Base-by-base conservation (phyloP, 2,797 vertebrate species). In the Gymnocypris eckloni region DNA sequence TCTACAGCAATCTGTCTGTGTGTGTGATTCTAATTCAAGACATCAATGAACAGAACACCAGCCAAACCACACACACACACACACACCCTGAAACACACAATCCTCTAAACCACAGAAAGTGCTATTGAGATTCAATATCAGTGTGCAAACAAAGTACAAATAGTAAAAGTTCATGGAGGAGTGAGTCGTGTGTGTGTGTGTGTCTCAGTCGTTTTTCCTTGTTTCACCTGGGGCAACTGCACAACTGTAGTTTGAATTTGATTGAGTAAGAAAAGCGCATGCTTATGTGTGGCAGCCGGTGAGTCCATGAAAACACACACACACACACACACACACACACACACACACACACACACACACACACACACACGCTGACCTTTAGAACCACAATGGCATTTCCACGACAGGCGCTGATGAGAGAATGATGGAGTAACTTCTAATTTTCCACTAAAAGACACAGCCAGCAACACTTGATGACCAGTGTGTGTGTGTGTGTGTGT, bases 11-110 rank as follows among this genome's bases (percentile, higher is more conserved):
- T 52, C 28, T 83, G 50, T 77, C n/a, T 79, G 79, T 72, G 61
- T 84, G 79, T 67, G 64, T 73, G 88, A 89, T 81, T 90, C 91
- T 92, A 91, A 93, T 91, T 82, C 89, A 83, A 77, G 85, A 88
- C 89, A 92, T 92, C 91, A 92, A 92, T 92, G 90, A 78, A 73
- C 86, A 82, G 83, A 86, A 87, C 73, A 78, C 73, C 79, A 80
- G 87, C 90, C 84, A 86, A 80, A 83, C 88, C 59, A 87, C 76
- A 71, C 20, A 81, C 39, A 54, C 41, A 82, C 77, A 67, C 52
- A 90, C 75, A 85, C 78, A 85, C 52, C 6, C 76, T 66, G 67
- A 54, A 22, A 84, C 45, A 81, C 86, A 69, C 70, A 69, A 22
- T 59, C 69, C 37, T 9, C 22, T 10, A 71, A 82, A 82, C 48